A percentile compares a stretch with the other conserved stretches of the same genome.
These are phyloP conservation scores for Pseudopodoces humilis DNA, from an alignment of 2,113 vertebrate species.

Conservation along the genomic window DNA sequence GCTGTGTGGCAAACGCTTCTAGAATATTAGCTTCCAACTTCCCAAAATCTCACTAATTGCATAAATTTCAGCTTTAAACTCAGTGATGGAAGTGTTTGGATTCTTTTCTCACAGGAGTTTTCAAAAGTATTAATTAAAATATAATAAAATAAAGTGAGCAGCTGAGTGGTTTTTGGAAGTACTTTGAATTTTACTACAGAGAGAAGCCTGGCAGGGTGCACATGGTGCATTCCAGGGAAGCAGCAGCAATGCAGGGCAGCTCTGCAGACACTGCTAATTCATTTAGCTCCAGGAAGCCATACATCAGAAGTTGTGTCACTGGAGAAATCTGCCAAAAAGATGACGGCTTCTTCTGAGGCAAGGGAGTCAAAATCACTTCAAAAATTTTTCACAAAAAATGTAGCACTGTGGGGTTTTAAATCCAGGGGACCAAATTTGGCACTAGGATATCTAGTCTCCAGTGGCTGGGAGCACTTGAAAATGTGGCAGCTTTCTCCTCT, in stretches of 20 bases:
- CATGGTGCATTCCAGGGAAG: not conserved
- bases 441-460: not conserved
- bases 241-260: not conserved
- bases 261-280: not conserved
- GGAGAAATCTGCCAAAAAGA: not conserved
- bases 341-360: not conserved
- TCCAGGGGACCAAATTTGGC: not conserved
- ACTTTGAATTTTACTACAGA: not conserved
- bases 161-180: not conserved
- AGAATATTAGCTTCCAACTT: not conserved
- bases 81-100: not conserved
- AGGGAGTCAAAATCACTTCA: not conserved
- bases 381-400: not conserved
- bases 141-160: not conserved
- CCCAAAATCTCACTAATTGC: not conserved
- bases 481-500: not conserved
- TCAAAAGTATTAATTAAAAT: constrained; percentile 60
- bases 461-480: not conserved
- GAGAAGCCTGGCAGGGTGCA: not conserved
- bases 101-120: constrained; percentile 4
- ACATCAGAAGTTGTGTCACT: not conserved
- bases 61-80: constrained; percentile 43
- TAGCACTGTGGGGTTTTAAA: not conserved
- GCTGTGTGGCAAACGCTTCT: not conserved
- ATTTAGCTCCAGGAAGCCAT: not conserved